Percentiles rank a stretch among this genome's conserved stretches.
Evolutionary conservation across 2,113 vertebrate species (phyloP).

Genomic region (Lucifuga dentata): DNA sequence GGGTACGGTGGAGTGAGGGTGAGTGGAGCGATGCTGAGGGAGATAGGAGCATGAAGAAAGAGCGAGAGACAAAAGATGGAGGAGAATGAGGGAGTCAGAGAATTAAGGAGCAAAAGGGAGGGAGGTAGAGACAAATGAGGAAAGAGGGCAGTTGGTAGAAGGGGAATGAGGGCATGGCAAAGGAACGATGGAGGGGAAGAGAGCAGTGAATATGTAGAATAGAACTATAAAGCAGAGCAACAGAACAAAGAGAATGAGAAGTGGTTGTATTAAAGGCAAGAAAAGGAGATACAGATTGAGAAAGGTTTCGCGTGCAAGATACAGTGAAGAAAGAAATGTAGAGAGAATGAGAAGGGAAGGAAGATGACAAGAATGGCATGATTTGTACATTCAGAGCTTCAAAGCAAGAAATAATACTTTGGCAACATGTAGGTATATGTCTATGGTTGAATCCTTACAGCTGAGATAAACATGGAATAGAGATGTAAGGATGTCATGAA

Average conservation of each 20-base stretch:
- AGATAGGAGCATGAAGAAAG: constrained; percentile 25
- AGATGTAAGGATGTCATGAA: too few relatives aligned
- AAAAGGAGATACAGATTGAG: constrained; percentile 6
- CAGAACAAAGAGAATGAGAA: constrained; percentile 31
- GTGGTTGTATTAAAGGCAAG: constrained; percentile 27
- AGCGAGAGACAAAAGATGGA: constrained; percentile 7
- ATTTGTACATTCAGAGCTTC: constrained; percentile 2
- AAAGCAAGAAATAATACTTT: background rate
- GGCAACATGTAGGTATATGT: too few relatives aligned
- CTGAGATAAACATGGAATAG: too few relatives aligned
- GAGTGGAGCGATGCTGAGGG: constrained; percentile 4
- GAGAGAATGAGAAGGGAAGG: constrained; percentile 9
- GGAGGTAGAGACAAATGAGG: constrained; percentile 27
- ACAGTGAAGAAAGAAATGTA: constrained; percentile 7
- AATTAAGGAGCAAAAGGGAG: background rate
- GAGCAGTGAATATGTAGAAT: constrained; percentile 20
- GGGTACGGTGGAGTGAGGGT: background rate
- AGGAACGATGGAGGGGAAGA: constrained; percentile 16
- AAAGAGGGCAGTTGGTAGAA: constrained; percentile 23
- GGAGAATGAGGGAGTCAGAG: background rate
- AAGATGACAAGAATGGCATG: background rate
- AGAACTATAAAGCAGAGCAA: constrained; percentile 13
- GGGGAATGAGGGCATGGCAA: constrained; percentile 33
- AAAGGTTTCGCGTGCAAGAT: constrained; percentile 26
- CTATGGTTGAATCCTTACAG: too few relatives aligned